Conservation (phyloP, 2,113 vertebrate genomes). For the Orientallactaga bullata region DNA sequence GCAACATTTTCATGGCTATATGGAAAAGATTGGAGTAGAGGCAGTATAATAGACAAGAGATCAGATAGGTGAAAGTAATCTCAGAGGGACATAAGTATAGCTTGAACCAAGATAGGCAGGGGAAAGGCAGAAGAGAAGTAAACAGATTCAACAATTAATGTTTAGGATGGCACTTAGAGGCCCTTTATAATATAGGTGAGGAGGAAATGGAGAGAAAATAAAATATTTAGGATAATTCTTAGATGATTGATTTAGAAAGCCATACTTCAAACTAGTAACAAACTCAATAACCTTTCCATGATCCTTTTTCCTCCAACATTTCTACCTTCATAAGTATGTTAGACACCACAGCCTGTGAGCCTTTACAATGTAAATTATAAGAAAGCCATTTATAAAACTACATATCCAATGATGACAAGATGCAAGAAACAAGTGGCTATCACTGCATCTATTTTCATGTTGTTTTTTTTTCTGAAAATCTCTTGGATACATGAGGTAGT, state of each 20-base stretch:
- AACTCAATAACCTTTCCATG: background rate
- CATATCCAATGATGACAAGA: slow-evolving; percentile 89
- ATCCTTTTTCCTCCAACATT: slow-evolving; percentile 9
- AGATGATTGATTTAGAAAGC: background rate
- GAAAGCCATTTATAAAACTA: background rate
- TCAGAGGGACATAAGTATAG: background rate
- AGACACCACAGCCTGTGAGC: background rate
- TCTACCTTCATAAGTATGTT: background rate
- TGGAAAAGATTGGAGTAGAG: background rate
- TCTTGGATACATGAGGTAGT: slow-evolving; percentile 89
- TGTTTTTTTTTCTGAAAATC: slow-evolving; percentile 90
- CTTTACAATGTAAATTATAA: slow-evolving; percentile 17
- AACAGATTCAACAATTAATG: background rate
- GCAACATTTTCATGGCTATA: background rate
- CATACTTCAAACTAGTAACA: background rate
- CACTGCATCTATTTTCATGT: slow-evolving; percentile 90
- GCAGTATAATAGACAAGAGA: background rate
- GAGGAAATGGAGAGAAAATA: background rate
- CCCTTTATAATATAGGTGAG: background rate
- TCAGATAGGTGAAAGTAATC: background rate
- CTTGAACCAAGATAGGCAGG: background rate
- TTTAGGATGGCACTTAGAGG: background rate
- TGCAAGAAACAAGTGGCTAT: slow-evolving; percentile 89
- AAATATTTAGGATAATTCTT: background rate
- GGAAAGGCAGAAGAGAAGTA: background rate